These are phyloP conservation scores for Scaptomyza flava DNA, from an alignment of 2,888 invertebrate species.

Conservation along the genomic window DNA sequence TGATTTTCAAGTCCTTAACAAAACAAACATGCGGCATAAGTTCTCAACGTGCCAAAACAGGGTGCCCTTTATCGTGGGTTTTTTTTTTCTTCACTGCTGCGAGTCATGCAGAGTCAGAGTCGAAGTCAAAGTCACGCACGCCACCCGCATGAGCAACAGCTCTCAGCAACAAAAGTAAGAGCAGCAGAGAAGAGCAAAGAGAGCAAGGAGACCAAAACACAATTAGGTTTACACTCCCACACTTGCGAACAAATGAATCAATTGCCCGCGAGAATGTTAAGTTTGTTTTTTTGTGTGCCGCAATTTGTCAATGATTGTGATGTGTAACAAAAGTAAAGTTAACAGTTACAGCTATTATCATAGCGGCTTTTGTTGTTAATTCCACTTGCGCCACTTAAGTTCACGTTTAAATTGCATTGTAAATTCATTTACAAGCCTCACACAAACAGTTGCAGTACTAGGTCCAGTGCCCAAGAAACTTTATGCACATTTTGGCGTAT, in stretches of 20 bases:
- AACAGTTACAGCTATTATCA: slow-evolving; percentile 41
- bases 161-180: slow-evolving; percentile 9
- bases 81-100: neutral
- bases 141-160: slow-evolving; percentile 41
- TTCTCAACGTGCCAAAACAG: slow-evolving; percentile 7
- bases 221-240: slow-evolving; percentile 53
- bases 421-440: slow-evolving; percentile 30
- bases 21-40: slow-evolving; percentile 36
- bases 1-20: slow-evolving; percentile 41
- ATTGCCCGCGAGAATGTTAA: slow-evolving; percentile 42
- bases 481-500: neutral
- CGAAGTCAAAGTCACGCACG: slow-evolving; percentile 30
- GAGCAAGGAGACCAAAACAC: slow-evolving; percentile 27
- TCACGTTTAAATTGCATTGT: slow-evolving; percentile 48
- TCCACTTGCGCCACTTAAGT: slow-evolving; percentile 36
- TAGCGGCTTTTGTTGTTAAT: slow-evolving; percentile 7
- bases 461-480: slow-evolving; percentile 9
- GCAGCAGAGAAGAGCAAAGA: slow-evolving; percentile 9
- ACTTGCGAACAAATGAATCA: slow-evolving; percentile 30
- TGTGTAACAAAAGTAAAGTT: slow-evolving; percentile 70
- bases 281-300: slow-evolving; percentile 17
- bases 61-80: neutral
- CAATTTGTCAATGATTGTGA: slow-evolving; percentile 52
- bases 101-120: slow-evolving; percentile 13
- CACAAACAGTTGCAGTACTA: neutral